Conservation (phyloP, 1,140 invertebrate species). For the Drosophila erecta region DNA sequence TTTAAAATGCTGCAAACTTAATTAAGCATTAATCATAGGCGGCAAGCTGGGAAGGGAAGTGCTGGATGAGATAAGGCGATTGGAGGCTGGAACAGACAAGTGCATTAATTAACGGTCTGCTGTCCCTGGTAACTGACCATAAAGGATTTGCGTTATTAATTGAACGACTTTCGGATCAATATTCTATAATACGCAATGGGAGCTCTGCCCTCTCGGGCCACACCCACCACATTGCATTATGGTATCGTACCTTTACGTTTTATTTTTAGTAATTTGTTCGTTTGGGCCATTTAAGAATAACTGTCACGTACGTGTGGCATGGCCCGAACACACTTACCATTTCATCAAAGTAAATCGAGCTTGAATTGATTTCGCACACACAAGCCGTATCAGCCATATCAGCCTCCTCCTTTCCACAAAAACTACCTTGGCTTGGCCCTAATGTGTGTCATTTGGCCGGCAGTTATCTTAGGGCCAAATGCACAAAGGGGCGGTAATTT, state of each 20-base stretch:
- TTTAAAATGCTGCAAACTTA: conserved; percentile 60
- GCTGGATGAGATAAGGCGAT: conserved; percentile 35
- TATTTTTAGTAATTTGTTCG: conserved; percentile 31
- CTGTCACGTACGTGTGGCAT: conserved; percentile 60
- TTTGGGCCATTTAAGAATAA: conserved; percentile 44
- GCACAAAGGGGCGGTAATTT: conserved; percentile 67
- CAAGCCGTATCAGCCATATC: conserved; percentile 1
- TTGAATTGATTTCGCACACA: conserved; percentile 71
- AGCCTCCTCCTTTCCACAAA: conserved; percentile 7
- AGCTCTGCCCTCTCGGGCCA: neutral
- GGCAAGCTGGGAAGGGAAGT: neutral
- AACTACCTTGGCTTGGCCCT: conserved; percentile 55
- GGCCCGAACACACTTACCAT: conserved; percentile 40
- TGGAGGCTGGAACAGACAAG: conserved; percentile 45
- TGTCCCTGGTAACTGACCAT: conserved; percentile 58
- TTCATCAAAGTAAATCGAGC: conserved; percentile 76
- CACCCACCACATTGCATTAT: conserved; percentile 6
- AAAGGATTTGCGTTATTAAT: conserved; percentile 77
- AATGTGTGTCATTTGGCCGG: conserved; percentile 71
- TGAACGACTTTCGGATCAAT: conserved; percentile 56
- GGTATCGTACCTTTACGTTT: conserved; percentile 1
- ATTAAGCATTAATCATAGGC: conserved; percentile 75
- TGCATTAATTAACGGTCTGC: conserved; percentile 69
- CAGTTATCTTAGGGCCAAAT: conserved; percentile 66
- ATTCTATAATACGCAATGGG: conserved; percentile 1